phyloP scores from a whole-genome alignment of 30 jellyfish, hydroid and myxozoan species.

The Aurelia sp. region DNA sequence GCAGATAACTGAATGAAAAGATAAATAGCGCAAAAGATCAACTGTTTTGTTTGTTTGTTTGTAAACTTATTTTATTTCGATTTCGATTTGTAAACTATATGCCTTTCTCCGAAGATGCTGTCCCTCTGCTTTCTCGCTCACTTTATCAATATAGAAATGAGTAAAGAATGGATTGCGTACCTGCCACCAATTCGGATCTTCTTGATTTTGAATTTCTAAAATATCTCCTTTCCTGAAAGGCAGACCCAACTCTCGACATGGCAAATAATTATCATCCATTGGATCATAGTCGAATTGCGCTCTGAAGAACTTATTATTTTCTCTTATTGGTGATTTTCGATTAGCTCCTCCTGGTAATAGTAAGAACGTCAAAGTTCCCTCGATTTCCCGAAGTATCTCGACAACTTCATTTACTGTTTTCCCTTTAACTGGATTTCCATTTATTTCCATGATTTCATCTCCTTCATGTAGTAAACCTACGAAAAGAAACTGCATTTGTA shows the following conservation, averaged over 20 bases:
- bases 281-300: slow-evolving; percentile 97
- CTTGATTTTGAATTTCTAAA: slow-evolving; percentile 81
- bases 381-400: slow-evolving; percentile 90
- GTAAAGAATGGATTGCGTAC: slow-evolving; percentile 22
- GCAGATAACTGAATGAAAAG: no score
- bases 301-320: slow-evolving; percentile 59
- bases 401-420: slow-evolving; percentile 91
- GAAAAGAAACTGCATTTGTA: background rate
- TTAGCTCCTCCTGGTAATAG: slow-evolving; percentile 85
- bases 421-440: slow-evolving; percentile 91
- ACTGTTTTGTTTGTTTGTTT: no score
- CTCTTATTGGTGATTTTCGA: slow-evolving; percentile 63
- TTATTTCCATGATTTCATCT: slow-evolving; percentile 96
- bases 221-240: slow-evolving; percentile 91
- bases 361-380: slow-evolving; percentile 91
- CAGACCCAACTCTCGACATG: slow-evolving; percentile 95
- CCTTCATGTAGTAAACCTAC: slow-evolving; percentile 96
- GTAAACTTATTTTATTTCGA: no score
- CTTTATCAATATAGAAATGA: no score
- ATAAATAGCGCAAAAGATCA: no score
- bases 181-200: slow-evolving; percentile 99
- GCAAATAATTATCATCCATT: slow-evolving; percentile 82
- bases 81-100: no score
- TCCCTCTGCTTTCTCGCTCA: no score
- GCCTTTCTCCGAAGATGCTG: no score